phyloP scores from a whole-genome alignment of 2,113 vertebrate species.

The Diadophis punctatus region DNA sequence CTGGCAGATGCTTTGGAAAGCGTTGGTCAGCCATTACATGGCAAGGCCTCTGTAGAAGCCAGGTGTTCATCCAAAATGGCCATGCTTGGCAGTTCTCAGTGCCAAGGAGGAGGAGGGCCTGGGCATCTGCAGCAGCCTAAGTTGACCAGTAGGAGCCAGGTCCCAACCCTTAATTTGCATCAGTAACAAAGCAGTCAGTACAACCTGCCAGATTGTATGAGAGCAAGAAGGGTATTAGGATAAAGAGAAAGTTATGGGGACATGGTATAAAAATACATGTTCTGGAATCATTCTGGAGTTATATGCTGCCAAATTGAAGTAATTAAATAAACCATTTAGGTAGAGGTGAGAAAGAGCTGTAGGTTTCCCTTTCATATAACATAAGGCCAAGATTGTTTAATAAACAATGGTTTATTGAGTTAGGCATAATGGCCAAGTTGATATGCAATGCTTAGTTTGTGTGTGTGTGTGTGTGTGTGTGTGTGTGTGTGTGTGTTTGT shows the following conservation, averaged over 20 bases:
- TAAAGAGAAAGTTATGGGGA: neutral
- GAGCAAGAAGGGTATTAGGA: neutral
- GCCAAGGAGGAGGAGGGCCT: neutral
- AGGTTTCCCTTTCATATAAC: neutral
- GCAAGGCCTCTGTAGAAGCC: neutral
- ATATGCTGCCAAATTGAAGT: neutral
- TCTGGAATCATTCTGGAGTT: neutral
- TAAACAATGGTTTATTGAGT: neutral
- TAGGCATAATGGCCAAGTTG: neutral
- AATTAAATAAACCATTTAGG: neutral
- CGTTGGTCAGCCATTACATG: neutral
- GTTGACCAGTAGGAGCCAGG: neutral
- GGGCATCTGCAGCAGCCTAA: neutral
- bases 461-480: no score
- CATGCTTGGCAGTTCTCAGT: neutral
- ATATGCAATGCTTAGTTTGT: neutral
- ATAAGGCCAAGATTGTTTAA: neutral
- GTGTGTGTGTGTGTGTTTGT: no score
- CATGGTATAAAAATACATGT: neutral
- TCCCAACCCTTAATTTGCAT: neutral
- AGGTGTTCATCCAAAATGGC: neutral
- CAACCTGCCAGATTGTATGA: neutral
- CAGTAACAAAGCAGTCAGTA: neutral
- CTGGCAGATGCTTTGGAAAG: neutral
- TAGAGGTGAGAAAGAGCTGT: neutral